phyloP scores from a whole-genome alignment of 2,113 vertebrate genomes.

The Ibidorhyncha struthersii region DNA sequence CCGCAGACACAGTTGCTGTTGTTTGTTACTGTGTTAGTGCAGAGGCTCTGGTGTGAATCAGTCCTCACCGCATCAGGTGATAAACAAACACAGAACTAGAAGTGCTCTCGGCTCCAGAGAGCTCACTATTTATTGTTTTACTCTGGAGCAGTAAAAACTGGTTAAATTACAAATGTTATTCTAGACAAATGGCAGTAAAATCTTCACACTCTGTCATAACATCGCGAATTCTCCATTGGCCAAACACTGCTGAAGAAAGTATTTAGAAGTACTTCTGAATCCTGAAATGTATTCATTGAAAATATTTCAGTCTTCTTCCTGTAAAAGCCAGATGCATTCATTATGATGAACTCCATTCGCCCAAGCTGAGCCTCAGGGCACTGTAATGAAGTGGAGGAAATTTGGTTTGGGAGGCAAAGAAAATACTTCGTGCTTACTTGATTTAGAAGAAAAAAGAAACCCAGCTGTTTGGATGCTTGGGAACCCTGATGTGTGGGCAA shows the following conservation, averaged over 20 bases:
- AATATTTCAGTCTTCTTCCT: background rate
- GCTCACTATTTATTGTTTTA: background rate
- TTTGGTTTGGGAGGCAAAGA: background rate
- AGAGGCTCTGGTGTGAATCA: background rate
- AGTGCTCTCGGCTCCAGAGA: background rate
- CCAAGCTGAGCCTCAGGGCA: background rate
- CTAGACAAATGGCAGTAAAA: background rate
- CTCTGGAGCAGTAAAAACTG: background rate
- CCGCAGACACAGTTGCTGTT: background rate
- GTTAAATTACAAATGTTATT: background rate
- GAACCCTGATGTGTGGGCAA: background rate
- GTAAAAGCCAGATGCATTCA: background rate
- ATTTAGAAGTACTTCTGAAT: background rate
- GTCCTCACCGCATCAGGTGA: background rate
- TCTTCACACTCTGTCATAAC: background rate
- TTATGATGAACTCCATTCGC: background rate
- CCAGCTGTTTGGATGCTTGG: background rate
- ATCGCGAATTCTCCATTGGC: background rate
- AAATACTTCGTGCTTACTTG: background rate
- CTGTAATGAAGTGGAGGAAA: background rate
- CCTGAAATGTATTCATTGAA: background rate
- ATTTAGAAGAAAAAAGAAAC: background rate
- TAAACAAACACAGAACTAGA: background rate
- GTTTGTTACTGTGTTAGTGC: background rate
- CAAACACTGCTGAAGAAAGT: background rate